phyloP scores from a whole-genome alignment of 2,888 invertebrate genomes.

The Gandaritis pyraliata region DNA sequence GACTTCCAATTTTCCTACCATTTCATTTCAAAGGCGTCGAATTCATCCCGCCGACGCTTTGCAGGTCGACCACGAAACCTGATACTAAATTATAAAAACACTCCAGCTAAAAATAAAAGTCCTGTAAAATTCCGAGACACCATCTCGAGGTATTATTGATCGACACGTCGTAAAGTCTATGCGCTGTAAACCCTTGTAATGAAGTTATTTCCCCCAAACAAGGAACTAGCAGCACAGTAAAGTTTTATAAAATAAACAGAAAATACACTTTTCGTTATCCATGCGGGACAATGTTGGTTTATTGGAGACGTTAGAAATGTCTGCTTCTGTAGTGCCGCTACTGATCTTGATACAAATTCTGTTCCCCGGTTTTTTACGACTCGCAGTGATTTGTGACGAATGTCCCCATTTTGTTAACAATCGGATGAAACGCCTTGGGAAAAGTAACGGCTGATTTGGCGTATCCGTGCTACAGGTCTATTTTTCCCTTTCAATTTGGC shows the following conservation, averaged over 20 bases:
- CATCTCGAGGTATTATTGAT: conserved; percentile 48
- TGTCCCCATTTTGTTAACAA: conserved; percentile 44
- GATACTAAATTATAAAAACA: not conserved
- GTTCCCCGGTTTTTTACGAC: conserved; percentile 64
- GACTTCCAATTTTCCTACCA: too few relatives aligned
- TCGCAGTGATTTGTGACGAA: conserved; percentile 48
- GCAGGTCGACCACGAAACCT: not conserved
- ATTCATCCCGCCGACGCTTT: too few relatives aligned
- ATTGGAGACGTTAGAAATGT: not conserved
- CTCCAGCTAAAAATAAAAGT: not conserved
- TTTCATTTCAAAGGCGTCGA: too few relatives aligned
- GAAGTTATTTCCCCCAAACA: conserved; percentile 73
- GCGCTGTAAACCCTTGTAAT: conserved; percentile 70
- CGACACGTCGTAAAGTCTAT: conserved; percentile 63
- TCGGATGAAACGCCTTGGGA: conserved; percentile 30
- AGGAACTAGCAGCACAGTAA: conserved; percentile 55
- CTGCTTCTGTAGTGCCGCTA: not conserved
- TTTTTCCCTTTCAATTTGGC: conserved; percentile 28
- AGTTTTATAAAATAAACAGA: not conserved
- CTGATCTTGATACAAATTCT: conserved; percentile 7
- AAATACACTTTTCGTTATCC: conserved; percentile 1
- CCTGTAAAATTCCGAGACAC: conserved; percentile 36
- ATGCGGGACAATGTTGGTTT: not conserved
- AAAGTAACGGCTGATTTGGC: conserved; percentile 27
- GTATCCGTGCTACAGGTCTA: conserved; percentile 26